Base-by-base conservation (phyloP, 2,113 vertebrate genomes). In the Malurus cyaneus region DNA sequence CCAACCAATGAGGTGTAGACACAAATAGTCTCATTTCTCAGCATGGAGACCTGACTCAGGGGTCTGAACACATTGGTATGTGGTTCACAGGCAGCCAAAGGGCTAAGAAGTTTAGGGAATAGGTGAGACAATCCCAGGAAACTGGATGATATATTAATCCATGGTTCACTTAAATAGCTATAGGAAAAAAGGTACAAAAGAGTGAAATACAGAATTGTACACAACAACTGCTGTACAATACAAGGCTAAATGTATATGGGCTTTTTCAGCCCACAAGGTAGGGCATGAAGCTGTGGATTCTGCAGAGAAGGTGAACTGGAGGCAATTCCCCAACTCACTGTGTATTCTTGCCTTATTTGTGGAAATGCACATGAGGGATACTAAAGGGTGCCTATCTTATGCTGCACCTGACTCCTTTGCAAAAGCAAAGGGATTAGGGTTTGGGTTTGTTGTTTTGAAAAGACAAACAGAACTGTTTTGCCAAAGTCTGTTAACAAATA, bases 1-100 rank as follows among this genome's bases (percentile, higher is more conserved):
- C 16, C 47, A 82, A 5, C 17, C 47, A 46, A 9, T 0, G 3
- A 88, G 28, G 36, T 53, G 21, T 49, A 41, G 2, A 2, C 24
- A 53, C 17, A 70, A 31, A 59, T 67, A 19, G 26, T 56, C 60
- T 89, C 41, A 16, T 14, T 26, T 85, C 44, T 69, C 49, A 67
- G 66, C 57, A 56, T 0, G 4, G 47, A 14, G 36, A 85, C 54
- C 34, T 81, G 60, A 42, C 23, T 65, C 26, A 18, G 32, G 26
- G 26, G 12, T 56, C 44, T 50, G 18, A 23, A 26, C 34, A n/a
- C 39, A 64, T 10, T 0, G 1, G 24, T 10, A 20, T 6, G 4
- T 24, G 12, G 32, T 26, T 88, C 62, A 32, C 2, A 8, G 57
- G 57, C 66, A 52, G 54, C 36, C 21, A 93, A 83, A 64, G 69